phyloP scores from a whole-genome alignment of 2,113 vertebrate genomes.

The Oryzias curvinotus region DNA sequence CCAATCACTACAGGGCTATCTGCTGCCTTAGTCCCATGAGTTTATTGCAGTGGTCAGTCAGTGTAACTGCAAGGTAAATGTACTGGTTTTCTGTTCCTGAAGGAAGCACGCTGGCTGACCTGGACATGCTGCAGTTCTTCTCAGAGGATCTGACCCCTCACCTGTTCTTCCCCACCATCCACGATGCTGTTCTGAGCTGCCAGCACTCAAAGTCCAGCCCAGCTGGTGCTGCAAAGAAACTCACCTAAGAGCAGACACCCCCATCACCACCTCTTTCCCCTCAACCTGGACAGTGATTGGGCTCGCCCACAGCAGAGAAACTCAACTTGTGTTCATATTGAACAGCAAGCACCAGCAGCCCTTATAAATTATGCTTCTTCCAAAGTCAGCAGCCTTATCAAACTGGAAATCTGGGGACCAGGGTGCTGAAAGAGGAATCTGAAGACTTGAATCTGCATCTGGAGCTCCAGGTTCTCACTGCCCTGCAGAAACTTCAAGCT shows the following conservation, averaged over 20 bases:
- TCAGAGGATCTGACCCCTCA: slow-evolving; percentile 68
- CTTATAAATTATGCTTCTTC: no score
- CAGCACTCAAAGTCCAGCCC: slow-evolving; percentile 19
- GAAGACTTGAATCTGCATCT: no score
- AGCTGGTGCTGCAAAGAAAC: background rate
- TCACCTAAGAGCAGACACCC: background rate
- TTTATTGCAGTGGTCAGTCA: no score
- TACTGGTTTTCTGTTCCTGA: slow-evolving; percentile 7
- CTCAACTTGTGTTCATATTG: background rate
- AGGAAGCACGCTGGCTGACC: slow-evolving; percentile 83
- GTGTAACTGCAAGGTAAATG: background rate
- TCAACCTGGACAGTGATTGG: background rate
- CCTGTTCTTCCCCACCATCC: slow-evolving; percentile 86
- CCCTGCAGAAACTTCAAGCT: background rate
- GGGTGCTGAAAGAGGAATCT: no score
- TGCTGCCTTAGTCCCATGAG: no score
- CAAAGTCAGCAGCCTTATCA: no score
- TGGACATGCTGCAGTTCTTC: slow-evolving; percentile 87
- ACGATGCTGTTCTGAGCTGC: slow-evolving; percentile 88
- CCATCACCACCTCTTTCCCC: background rate
- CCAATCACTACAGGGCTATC: no score
- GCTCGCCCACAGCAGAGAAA: background rate
- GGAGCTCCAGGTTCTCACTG: background rate
- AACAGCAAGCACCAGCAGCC: no score
- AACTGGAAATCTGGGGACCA: no score